Percentiles rank a stretch among this genome's conserved stretches.
Evolutionary conservation across 2,888 invertebrate species (phyloP).

Genomic region (Hoplodrina blanda): DNA sequence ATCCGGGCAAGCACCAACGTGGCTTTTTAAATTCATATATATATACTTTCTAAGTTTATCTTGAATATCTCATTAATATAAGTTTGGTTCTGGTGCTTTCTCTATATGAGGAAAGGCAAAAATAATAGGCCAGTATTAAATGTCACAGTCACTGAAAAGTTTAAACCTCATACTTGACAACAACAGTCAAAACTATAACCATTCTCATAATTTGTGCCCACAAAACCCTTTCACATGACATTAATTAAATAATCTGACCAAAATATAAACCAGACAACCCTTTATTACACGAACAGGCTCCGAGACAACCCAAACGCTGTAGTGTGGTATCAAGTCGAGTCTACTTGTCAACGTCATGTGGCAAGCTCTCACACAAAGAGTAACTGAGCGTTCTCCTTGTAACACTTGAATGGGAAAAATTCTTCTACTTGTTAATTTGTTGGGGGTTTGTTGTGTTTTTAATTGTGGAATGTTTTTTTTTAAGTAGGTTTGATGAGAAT

Average conservation of each 20-base stretch:
- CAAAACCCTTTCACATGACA: conserved; percentile 3
- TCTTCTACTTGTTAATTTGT: conserved; percentile 51
- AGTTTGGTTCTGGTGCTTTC: no score
- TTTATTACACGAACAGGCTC: conserved; percentile 31
- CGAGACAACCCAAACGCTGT: conserved; percentile 42
- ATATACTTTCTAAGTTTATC: no score
- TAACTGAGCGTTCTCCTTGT: conserved; percentile 58
- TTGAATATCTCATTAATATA: no score
- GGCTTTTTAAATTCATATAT: no score
- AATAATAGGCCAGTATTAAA: no score
- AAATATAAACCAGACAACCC: conserved; percentile 35
- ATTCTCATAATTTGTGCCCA: background rate
- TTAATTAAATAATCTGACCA: conserved; percentile 29
- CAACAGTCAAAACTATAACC: background rate
- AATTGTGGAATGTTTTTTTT: conserved; percentile 12
- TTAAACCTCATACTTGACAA: background rate
- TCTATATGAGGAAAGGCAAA: no score
- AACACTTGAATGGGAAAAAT: conserved; percentile 49
- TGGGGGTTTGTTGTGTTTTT: conserved; percentile 3
- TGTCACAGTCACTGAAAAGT: background rate
- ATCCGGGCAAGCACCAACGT: no score
- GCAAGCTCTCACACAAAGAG: conserved; percentile 62
- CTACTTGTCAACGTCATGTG: conserved; percentile 70
- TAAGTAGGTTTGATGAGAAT: no score
- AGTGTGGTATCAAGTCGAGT: conserved; percentile 59